phyloP scores from a whole-genome alignment of 2,113 vertebrate species.

The Vimba vimba region DNA sequence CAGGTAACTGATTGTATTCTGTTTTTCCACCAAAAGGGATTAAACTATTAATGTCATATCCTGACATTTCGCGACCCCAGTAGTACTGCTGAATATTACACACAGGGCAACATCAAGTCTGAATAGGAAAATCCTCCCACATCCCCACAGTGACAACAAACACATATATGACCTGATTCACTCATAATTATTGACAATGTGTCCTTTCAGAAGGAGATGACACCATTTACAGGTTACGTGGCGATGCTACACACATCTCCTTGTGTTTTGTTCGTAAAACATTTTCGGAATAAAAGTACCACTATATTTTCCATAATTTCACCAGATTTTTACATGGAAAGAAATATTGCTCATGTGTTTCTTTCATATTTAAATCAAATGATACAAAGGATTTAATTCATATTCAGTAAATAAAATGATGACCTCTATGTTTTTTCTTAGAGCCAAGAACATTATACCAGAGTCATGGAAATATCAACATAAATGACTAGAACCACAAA shows the following conservation, averaged over 20 bases:
- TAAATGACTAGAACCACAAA: constrained; percentile 28
- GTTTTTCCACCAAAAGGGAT: constrained; percentile 52
- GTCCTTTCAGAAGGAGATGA: constrained; percentile 52
- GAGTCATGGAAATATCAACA: constrained; percentile 34
- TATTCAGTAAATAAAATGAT: not conserved
- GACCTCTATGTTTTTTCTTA: not conserved
- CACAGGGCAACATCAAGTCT: constrained; percentile 35
- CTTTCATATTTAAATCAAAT: not conserved
- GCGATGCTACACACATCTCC: not conserved
- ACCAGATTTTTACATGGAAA: not conserved
- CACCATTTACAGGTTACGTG: constrained; percentile 21
- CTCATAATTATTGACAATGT: constrained; percentile 52
- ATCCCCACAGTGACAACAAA: constrained; percentile 17
- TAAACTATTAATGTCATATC: constrained; percentile 43
- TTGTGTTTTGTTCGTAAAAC: not conserved
- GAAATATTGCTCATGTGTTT: not conserved
- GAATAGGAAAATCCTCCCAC: not conserved
- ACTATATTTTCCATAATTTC: not conserved
- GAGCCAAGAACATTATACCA: not conserved
- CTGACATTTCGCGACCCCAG: constrained; percentile 41
- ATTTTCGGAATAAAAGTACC: not conserved
- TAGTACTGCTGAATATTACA: constrained; percentile 46
- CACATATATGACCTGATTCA: constrained; percentile 33
- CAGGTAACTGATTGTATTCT: constrained; percentile 56
- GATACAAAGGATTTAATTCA: not conserved